phyloP scores from a whole-genome alignment of 2,888 invertebrate species.

The Hedya salicella region DNA sequence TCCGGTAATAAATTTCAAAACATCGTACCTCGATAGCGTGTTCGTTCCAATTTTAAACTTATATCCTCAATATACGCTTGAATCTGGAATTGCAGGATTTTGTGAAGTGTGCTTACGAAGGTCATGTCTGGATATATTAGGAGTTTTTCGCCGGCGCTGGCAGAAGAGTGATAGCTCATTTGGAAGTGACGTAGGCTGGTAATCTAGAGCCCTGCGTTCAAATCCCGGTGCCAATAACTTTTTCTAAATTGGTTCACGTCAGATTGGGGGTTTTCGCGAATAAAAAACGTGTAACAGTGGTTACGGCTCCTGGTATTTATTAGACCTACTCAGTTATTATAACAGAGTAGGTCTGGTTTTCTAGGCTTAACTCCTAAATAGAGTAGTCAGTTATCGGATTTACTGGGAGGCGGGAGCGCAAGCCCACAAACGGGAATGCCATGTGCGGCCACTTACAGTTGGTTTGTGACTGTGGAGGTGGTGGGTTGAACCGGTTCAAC shows the following conservation, averaged over 20 bases:
- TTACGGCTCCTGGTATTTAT: too few relatives aligned
- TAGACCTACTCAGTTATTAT: background rate
- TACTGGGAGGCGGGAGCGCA: too few relatives aligned
- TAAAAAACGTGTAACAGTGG: conserved; percentile 7
- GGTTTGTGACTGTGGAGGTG: too few relatives aligned
- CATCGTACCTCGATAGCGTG: background rate
- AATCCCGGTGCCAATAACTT: conserved; percentile 32
- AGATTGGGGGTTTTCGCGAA: conserved; percentile 7
- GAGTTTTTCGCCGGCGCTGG: conserved; percentile 28
- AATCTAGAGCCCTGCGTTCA: conserved; percentile 33
- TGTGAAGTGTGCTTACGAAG: background rate
- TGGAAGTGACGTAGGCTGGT: conserved; percentile 33
- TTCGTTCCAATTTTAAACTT: background rate
- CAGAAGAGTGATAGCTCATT: conserved; percentile 40
- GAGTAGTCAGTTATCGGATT: too few relatives aligned
- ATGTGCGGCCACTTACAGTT: too few relatives aligned
- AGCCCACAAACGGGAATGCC: too few relatives aligned
- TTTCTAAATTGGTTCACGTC: conserved; percentile 33
- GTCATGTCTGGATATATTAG: conserved; percentile 21
- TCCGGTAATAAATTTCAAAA: background rate
- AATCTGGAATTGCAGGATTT: background rate
- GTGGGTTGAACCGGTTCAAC: too few relatives aligned
- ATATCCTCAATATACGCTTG: background rate
- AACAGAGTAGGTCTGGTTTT: too few relatives aligned
- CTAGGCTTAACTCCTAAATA: too few relatives aligned